Evolutionary conservation across 1,140 invertebrate genomes (phyloP).

Genomic region (Pentalonia nigronervosa): DNA sequence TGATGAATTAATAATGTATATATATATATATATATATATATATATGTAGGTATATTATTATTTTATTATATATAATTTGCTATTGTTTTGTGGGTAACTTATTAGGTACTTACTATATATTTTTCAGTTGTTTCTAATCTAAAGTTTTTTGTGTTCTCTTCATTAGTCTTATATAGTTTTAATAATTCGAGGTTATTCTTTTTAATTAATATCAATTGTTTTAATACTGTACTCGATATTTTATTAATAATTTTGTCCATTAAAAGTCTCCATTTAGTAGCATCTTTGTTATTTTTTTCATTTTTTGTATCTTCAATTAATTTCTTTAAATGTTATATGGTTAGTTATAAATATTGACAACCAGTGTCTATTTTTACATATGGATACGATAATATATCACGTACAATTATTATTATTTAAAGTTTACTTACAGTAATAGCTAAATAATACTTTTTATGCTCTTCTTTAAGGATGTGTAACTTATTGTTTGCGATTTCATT

Average conservation of each 20-base stretch:
- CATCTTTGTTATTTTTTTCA: neutral
- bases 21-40: too few relatives aligned
- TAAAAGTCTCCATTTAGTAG: neutral
- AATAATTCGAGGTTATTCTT: neutral
- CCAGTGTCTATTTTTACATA: neutral
- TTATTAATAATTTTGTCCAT: conserved; percentile 5
- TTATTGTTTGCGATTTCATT: neutral
- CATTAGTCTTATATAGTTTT: neutral
- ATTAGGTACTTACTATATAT: conserved; percentile 8
- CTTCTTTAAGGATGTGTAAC: neutral
- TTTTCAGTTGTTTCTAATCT: neutral
- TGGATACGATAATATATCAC: neutral
- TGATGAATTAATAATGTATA: too few relatives aligned
- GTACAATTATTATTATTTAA: neutral
- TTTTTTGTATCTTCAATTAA: conserved; percentile 2
- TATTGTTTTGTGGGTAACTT: neutral
- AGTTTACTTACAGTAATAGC: neutral
- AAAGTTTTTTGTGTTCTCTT: neutral
- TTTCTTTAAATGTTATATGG: neutral
- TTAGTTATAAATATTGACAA: neutral
- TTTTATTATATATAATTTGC: too few relatives aligned
- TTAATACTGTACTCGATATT: neutral
- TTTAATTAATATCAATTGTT: neutral
- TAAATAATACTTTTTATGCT: neutral
- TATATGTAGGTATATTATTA: too few relatives aligned